phyloP scores from a whole-genome alignment of 2,797 vertebrate genomes.

The Tolypeutes matacus region DNA sequence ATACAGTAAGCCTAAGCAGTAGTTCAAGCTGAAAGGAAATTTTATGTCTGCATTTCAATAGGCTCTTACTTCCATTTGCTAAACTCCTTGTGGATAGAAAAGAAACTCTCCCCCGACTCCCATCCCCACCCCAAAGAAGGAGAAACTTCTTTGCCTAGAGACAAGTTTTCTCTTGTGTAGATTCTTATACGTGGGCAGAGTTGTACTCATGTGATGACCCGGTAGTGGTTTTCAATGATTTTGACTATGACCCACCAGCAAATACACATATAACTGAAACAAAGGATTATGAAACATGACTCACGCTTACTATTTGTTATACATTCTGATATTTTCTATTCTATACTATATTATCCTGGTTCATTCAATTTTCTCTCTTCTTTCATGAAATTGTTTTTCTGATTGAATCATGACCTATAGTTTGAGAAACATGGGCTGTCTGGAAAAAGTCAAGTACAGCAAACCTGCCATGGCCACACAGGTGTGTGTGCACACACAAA shows the following conservation, averaged over 20 bases:
- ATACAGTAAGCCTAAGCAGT: background rate
- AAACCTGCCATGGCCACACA: background rate
- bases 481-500: too few relatives aligned
- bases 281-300: rapidly evolving
- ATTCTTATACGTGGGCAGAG: background rate
- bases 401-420: rapidly evolving
- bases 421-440: background rate
- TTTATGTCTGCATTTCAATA: background rate
- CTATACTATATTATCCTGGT: rapidly evolving
- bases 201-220: rapidly evolving
- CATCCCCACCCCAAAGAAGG: background rate
- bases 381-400: rapidly evolving
- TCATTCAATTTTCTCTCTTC: too few relatives aligned
- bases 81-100: background rate
- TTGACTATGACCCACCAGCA: background rate
- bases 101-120: background rate
- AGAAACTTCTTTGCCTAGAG: background rate
- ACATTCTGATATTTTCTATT: rapidly evolving
- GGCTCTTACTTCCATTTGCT: background rate
- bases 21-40: conserved; percentile 26
- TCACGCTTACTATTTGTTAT: rapidly evolving
- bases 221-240: too few relatives aligned
- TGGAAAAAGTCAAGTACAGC: rapidly evolving
- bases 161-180: background rate
- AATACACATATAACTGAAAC: background rate